A percentile compares a stretch with the other conserved stretches of the same genome.
These are phyloP conservation scores for Oncorhynchus masou DNA, from an alignment of 2,113 vertebrate genomes.

Conservation along the genomic window DNA sequence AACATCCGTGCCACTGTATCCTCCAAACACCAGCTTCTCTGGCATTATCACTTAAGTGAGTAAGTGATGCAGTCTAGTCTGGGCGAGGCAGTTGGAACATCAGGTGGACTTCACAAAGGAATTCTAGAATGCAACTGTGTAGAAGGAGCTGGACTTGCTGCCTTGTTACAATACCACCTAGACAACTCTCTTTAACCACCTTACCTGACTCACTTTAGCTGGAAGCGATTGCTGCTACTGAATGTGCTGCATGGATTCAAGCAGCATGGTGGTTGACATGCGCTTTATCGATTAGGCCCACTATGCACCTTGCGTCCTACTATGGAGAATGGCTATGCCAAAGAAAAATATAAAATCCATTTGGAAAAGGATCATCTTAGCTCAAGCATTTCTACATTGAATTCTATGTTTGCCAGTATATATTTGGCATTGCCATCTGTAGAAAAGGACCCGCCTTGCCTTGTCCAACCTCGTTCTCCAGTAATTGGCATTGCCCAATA, in stretches of 20 bases:
- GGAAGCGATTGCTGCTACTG: not conserved
- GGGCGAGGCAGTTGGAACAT: conserved; percentile 5
- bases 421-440: conserved; percentile 10
- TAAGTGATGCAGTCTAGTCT: not conserved
- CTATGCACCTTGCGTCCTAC: not conserved
- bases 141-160: conserved; percentile 19
- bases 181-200: too few relatives aligned
- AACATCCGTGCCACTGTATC: too few relatives aligned
- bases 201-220: conserved; percentile 4
- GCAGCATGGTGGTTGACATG: not conserved
- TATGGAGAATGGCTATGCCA: not conserved
- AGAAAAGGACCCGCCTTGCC: conserved; percentile 40
- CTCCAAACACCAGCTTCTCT: too few relatives aligned
- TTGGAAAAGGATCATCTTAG: not conserved
- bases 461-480: conserved; percentile 49
- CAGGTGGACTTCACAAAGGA: conserved; percentile 29
- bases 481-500: conserved; percentile 36
- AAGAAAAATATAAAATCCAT: not conserved
- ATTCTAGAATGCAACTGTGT: conserved; percentile 11
- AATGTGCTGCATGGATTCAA: not conserved
- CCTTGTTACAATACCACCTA: conserved; percentile 20
- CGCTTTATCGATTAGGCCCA: not conserved
- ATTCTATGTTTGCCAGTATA: not conserved
- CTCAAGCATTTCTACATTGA: too few relatives aligned
- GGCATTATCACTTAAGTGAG: too few relatives aligned